phyloP scores from a whole-genome alignment of 2,888 invertebrate species.

The Carabus problematicus region DNA sequence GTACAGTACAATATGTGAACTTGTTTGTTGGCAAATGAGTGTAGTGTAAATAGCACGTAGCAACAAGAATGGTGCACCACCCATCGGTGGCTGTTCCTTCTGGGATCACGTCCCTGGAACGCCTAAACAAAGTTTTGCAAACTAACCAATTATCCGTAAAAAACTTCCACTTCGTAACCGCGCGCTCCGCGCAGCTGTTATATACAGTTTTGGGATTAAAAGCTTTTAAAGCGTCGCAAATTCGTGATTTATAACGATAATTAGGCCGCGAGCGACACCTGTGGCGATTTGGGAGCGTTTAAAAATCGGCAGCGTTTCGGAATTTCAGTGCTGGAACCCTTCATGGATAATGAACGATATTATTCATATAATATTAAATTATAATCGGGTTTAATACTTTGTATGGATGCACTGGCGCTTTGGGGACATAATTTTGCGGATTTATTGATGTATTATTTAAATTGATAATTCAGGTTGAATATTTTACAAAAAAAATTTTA shows the following conservation, averaged over 20 bases:
- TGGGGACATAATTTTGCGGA: too few species aligned
- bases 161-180: slow-evolving; percentile 11
- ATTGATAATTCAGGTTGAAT: too few species aligned
- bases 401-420: too few species aligned
- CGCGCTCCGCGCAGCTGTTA: slow-evolving; percentile 33
- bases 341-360: slow-evolving; percentile 16
- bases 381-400: slow-evolving; percentile 3
- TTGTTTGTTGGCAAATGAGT: too few species aligned
- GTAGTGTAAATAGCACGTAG: too few species aligned
- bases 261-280: slow-evolving; percentile 39
- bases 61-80: too few species aligned
- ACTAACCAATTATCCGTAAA: slow-evolving; percentile 39
- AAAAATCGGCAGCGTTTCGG: slow-evolving; percentile 21
- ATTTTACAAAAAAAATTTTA: too few species aligned
- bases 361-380: slow-evolving; percentile 33
- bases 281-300: slow-evolving; percentile 23
- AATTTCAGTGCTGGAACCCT: background rate
- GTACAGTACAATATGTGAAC: too few species aligned
- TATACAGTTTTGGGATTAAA: slow-evolving; percentile 35
- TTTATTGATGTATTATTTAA: too few species aligned
- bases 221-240: slow-evolving; percentile 38
- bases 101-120: slow-evolving; percentile 26
- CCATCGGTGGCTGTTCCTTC: slow-evolving; percentile 16
- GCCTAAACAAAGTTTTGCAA: slow-evolving; percentile 29
- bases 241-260: slow-evolving; percentile 40